Conservation (phyloP, 1,140 invertebrate genomes). For the Drosophila trapezifrons region DNA sequence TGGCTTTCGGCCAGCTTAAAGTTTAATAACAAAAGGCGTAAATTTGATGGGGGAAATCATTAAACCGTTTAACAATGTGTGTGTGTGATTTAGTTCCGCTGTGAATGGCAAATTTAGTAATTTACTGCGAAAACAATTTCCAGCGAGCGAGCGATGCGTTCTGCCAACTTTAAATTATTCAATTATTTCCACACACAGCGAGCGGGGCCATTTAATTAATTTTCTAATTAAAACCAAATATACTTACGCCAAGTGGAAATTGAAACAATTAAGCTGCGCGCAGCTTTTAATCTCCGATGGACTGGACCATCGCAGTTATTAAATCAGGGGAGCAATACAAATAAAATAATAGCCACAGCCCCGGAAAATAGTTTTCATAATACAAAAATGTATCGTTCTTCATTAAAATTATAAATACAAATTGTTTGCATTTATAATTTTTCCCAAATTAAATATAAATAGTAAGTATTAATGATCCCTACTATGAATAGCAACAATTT, state of each 20-base stretch:
- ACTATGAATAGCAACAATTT: too few relatives aligned
- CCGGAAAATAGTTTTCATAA: too few relatives aligned
- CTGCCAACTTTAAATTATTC: constrained; percentile 8
- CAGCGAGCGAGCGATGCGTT: too few relatives aligned
- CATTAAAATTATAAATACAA: not conserved
- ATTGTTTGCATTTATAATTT: too few relatives aligned
- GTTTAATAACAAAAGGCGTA: constrained; percentile 63
- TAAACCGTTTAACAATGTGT: constrained; percentile 55
- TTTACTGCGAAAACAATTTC: constrained; percentile 17
- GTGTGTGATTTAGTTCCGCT: constrained; percentile 40
- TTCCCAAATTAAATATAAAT: not conserved
- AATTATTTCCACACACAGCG: constrained; percentile 7
- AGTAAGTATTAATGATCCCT: not conserved
- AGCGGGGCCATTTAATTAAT: constrained; percentile 30
- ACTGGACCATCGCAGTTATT: constrained; percentile 16
- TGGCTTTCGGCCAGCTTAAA: constrained; percentile 64
- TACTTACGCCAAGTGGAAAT: constrained; percentile 1
- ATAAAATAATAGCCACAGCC: not conserved
- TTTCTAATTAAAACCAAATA: constrained; percentile 36
- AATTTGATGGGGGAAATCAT: constrained; percentile 47
- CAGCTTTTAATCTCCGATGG: constrained; percentile 8
- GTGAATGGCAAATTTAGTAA: constrained; percentile 22
- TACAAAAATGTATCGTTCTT: too few relatives aligned
- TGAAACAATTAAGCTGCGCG: constrained; percentile 7
- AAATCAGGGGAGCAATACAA: not conserved